A percentile compares a stretch with the other conserved stretches of the same genome.
Conservation (phyloP, 2,113 vertebrate species). For the Anseranas semipalmata region DNA sequence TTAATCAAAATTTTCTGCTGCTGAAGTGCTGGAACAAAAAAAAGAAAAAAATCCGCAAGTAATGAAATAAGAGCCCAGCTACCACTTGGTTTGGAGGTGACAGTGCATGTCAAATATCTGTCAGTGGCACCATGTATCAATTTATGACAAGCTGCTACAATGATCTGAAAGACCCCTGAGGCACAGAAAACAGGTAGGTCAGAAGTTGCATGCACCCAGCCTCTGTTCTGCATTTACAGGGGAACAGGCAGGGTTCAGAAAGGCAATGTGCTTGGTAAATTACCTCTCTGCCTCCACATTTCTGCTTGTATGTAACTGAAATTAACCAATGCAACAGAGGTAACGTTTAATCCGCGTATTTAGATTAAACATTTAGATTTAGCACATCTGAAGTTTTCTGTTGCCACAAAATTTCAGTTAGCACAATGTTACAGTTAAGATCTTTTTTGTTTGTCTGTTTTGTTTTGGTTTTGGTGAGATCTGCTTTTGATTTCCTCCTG, state of each 20-base stretch:
- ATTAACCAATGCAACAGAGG: constrained; percentile 5
- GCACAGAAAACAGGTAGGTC: constrained; percentile 81
- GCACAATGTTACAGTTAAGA: not conserved
- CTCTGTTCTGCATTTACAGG: constrained; percentile 9
- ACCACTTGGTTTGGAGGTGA: constrained; percentile 72
- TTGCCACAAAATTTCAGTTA: constrained; percentile 41
- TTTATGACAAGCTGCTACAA: constrained; percentile 70
- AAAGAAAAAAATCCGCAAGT: constrained; percentile 60
- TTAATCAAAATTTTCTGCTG: constrained; percentile 64
- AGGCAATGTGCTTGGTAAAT: not conserved
- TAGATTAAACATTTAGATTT: not conserved
- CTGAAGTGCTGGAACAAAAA: constrained; percentile 73
- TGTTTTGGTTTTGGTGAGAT: constrained; percentile 38
- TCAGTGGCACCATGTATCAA: constrained; percentile 72
- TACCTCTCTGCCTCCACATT: not conserved
- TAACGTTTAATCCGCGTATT: constrained; percentile 13
- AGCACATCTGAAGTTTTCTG: constrained; percentile 35
- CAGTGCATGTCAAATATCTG: constrained; percentile 71
- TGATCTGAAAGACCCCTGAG: constrained; percentile 76
- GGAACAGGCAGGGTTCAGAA: not conserved
- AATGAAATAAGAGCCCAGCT: constrained; percentile 74
- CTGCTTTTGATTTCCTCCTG: constrained; percentile 45
- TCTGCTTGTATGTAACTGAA: constrained; percentile 21
- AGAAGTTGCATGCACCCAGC: constrained; percentile 53
- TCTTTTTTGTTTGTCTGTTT: not conserved